Percentiles rank a stretch among this genome's conserved stretches.
Conservation (phyloP, 2,888 invertebrate species). For the Scaptomyza caliginosa region DNA sequence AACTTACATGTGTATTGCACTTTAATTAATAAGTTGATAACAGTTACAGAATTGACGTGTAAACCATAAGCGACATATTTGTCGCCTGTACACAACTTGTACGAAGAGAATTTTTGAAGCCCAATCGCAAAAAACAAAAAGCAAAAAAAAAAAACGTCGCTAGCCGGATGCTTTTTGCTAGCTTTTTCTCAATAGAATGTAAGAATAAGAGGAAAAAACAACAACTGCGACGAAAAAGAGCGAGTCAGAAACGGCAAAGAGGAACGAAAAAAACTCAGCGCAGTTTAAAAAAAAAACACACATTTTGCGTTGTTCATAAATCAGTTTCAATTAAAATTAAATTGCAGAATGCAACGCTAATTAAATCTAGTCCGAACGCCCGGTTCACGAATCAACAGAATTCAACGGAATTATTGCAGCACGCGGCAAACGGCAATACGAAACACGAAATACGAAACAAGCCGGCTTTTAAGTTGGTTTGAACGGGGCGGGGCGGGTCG, state of each 20-base stretch:
- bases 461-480: slow-evolving; percentile 23
- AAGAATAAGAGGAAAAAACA: slow-evolving; percentile 30
- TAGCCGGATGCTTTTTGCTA: slow-evolving; percentile 65
- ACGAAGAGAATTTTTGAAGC: slow-evolving; percentile 45
- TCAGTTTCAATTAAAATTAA: slow-evolving; percentile 77
- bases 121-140: slow-evolving; percentile 27
- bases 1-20: no score
- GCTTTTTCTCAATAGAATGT: slow-evolving; percentile 57
- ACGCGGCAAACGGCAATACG: not conserved
- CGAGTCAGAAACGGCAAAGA: slow-evolving; percentile 2
- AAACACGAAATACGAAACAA: slow-evolving; percentile 9
- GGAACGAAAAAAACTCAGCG: slow-evolving; percentile 24
- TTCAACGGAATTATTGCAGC: not conserved
- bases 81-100: slow-evolving; percentile 37
- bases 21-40: no score
- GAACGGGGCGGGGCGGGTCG: slow-evolving; percentile 19
- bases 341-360: slow-evolving; percentile 70
- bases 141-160: no score
- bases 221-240: slow-evolving; percentile 9
- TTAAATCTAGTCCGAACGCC: slow-evolving; percentile 54
- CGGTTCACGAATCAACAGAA: not conserved
- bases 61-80: slow-evolving; percentile 31
- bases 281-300: slow-evolving; percentile 62
- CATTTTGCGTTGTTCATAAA: slow-evolving; percentile 74
- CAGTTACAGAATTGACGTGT: no score